These are phyloP conservation scores for Alviniconcha strummeri DNA, from an alignment of 2,888 invertebrate genomes.

Conservation along the genomic window DNA sequence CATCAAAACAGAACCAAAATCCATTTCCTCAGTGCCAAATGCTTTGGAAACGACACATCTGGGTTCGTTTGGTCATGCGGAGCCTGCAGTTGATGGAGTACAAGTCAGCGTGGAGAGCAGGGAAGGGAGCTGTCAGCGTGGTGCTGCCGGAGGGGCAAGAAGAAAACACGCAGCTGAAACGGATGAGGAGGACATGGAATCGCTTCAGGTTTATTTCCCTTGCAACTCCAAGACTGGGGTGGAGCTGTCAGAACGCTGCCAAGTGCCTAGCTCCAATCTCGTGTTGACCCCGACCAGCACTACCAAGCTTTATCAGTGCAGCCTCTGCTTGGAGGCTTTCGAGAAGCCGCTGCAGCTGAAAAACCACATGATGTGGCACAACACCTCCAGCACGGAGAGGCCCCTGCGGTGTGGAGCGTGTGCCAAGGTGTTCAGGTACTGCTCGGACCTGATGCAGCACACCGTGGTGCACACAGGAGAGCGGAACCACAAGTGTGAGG, in stretches of 20 bases:
- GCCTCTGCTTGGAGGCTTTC: neutral
- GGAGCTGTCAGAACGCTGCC: too few species aligned
- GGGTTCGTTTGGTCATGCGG: too few species aligned
- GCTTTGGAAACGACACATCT: too few species aligned
- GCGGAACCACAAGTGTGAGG: neutral
- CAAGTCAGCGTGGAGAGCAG: neutral
- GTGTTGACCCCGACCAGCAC: too few species aligned
- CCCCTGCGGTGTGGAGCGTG: conserved; percentile 7
- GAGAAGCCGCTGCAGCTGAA: neutral
- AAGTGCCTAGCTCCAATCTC: too few species aligned
- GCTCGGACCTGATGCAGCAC: conserved; percentile 19
- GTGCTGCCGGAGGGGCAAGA: too few species aligned
- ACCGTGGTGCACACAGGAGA: conserved; percentile 11
- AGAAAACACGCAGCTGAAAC: neutral
- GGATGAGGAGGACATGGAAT: neutral
- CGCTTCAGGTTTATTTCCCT: neutral
- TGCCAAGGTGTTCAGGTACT: conserved; percentile 1
- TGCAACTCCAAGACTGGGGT: too few species aligned
- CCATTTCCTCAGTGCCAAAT: too few species aligned
- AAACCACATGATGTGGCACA: neutral
- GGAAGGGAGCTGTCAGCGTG: neutral
- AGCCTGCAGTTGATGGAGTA: too few species aligned
- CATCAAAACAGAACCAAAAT: conserved; percentile 15
- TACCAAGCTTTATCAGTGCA: conserved; percentile 2
- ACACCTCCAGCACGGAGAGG: neutral